Percentiles rank a stretch among this genome's conserved stretches.
Evolutionary conservation across 2,888 invertebrate species (phyloP).

Genomic region (Blera fallax): DNA sequence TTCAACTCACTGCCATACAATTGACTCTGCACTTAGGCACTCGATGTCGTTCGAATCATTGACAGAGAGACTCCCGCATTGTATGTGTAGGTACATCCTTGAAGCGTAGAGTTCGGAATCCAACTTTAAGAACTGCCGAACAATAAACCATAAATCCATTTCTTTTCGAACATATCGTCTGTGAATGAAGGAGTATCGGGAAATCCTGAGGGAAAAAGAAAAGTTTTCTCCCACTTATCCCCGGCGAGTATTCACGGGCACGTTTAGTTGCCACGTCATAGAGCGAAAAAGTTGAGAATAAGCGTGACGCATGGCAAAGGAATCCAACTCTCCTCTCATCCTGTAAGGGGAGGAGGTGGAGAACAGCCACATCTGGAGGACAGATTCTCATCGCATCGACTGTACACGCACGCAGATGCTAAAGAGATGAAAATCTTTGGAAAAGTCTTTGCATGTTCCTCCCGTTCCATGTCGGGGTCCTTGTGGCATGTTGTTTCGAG

Average conservation of each 20-base stretch:
- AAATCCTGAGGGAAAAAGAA: not conserved
- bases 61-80: not conserved
- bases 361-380: not conserved
- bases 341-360: not conserved
- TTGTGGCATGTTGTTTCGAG: slow-evolving; percentile 12
- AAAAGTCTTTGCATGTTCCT: slow-evolving; percentile 13
- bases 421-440: slow-evolving; percentile 10
- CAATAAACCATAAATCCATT: slow-evolving; percentile 51
- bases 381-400: not conserved
- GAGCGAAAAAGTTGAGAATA: slow-evolving; percentile 25
- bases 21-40: slow-evolving; percentile 31
- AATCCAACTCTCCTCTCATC: not conserved
- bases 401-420: not conserved
- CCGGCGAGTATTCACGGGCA: not conserved
- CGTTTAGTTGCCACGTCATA: slow-evolving; percentile 18
- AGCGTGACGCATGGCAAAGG: slow-evolving; percentile 25
- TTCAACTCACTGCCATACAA: slow-evolving; percentile 30
- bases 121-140: slow-evolving; percentile 7
- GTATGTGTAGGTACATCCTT: not conserved
- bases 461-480: not conserved
- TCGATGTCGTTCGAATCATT: slow-evolving; percentile 31
- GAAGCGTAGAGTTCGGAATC: not conserved
- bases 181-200: slow-evolving; percentile 9
- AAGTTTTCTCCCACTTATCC: not conserved
- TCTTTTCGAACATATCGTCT: slow-evolving; percentile 32